A percentile compares a stretch with the other conserved stretches of the same genome.
Evolutionary conservation across 2,797 vertebrate genomes (phyloP).

Genomic region (Danio albolineatus): DNA sequence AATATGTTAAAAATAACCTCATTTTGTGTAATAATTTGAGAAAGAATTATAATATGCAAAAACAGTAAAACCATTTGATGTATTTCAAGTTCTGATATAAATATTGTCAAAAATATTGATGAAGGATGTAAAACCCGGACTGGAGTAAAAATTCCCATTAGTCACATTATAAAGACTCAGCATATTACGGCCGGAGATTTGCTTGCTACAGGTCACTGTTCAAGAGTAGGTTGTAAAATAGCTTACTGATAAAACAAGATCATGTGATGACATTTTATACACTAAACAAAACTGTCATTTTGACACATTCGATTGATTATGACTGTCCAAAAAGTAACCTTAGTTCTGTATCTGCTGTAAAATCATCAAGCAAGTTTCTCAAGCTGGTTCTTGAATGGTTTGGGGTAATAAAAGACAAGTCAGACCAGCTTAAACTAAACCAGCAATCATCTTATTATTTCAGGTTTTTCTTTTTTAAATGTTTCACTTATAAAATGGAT

Average conservation of each 20-base stretch:
- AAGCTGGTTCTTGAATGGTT: not conserved
- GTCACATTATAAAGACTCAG: constrained; percentile 34
- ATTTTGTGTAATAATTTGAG: not conserved
- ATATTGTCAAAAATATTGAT: constrained; percentile 13
- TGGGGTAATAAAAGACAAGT: not conserved
- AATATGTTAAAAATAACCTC: not conserved
- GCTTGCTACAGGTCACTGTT: constrained; percentile 48
- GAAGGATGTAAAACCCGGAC: constrained; percentile 51
- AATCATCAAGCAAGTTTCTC: not conserved
- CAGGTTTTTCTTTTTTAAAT: no score
- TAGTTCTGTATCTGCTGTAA: not conserved
- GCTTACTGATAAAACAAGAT: constrained; percentile 7
- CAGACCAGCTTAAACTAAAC: not conserved
- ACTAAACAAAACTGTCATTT: not conserved
- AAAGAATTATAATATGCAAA: not conserved
- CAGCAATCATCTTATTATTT: not conserved
- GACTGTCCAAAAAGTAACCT: not conserved
- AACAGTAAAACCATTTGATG: not conserved
- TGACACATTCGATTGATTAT: not conserved
- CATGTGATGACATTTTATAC: not conserved
- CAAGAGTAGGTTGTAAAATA: constrained; percentile 44
- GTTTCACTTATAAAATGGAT: no score
- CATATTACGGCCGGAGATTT: not conserved
- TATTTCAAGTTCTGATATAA: not conserved
- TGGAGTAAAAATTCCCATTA: constrained; percentile 26